These are phyloP conservation scores for Catocala nupta DNA, from an alignment of 2,888 invertebrate genomes.

Conservation along the genomic window DNA sequence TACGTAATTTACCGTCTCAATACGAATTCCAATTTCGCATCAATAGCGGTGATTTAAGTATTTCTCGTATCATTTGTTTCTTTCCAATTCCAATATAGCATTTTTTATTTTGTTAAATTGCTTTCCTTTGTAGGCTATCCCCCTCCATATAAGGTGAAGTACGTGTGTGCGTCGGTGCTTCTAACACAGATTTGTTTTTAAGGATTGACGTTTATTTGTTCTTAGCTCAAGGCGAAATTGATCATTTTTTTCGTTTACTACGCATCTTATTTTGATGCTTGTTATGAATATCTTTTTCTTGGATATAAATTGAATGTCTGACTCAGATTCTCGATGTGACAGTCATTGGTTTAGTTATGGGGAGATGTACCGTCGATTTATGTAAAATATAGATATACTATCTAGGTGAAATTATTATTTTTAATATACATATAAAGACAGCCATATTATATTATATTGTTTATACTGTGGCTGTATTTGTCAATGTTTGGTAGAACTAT, in stretches of 20 bases:
- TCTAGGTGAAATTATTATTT: no score
- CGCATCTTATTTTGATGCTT: constrained; percentile 38
- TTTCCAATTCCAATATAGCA: constrained; percentile 73
- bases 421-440: no score
- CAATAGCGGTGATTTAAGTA: constrained; percentile 84
- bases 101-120: constrained; percentile 86
- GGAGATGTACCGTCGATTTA: background rate
- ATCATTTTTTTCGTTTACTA: constrained; percentile 63
- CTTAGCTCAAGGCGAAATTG: constrained; percentile 78
- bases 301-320: constrained; percentile 14
- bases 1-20: constrained; percentile 60
- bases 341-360: constrained; percentile 18
- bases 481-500: no score
- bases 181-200: constrained; percentile 83
- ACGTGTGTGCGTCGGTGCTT: constrained; percentile 66
- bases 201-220: constrained; percentile 82
- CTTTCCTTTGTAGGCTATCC: constrained; percentile 80
- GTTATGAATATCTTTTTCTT: constrained; percentile 27
- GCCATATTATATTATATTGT: no score
- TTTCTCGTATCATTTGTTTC: constrained; percentile 85
- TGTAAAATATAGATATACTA: no score
- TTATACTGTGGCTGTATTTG: no score
- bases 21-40: constrained; percentile 76
- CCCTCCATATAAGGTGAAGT: constrained; percentile 71
- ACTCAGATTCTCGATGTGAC: constrained; percentile 20